These are phyloP conservation scores for Micromussa lordhowensis DNA, from an alignment of 92 coral and sea anemone genomes.

Conservation along the genomic window DNA sequence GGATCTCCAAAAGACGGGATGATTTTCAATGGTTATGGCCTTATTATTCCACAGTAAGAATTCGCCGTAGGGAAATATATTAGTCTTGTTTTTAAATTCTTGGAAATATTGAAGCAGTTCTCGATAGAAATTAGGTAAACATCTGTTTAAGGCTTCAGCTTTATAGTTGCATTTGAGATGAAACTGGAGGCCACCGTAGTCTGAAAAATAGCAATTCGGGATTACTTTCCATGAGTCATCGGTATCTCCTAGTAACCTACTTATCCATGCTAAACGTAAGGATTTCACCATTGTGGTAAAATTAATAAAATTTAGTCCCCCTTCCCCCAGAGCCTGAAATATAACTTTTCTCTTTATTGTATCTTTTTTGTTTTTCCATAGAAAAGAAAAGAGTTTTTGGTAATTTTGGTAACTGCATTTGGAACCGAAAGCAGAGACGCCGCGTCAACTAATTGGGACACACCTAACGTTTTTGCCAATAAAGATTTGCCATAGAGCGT, in stretches of 20 bases:
- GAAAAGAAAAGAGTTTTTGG: slow-evolving; percentile 9
- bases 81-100: slow-evolving; percentile 6
- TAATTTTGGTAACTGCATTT: background rate
- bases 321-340: background rate
- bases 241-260: background rate
- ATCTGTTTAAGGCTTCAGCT: background rate
- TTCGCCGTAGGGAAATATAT: background rate
- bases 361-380: slow-evolving; percentile 16
- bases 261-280: slow-evolving; percentile 1
- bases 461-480: slow-evolving; percentile 5
- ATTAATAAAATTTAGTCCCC: background rate
- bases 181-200: background rate
- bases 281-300: slow-evolving; percentile 2
- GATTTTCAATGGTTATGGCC: background rate
- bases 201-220: background rate
- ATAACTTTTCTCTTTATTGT: background rate
- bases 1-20: background rate
- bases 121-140: slow-evolving; percentile 3
- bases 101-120: background rate
- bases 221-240: slow-evolving; percentile 5
- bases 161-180: background rate
- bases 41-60: background rate
- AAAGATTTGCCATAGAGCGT: slow-evolving; percentile 16
- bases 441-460: slow-evolving; percentile 14
- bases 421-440: slow-evolving; percentile 22